Base-by-base conservation (phyloP, 2,797 vertebrate genomes). In the Ibycter americanus region DNA sequence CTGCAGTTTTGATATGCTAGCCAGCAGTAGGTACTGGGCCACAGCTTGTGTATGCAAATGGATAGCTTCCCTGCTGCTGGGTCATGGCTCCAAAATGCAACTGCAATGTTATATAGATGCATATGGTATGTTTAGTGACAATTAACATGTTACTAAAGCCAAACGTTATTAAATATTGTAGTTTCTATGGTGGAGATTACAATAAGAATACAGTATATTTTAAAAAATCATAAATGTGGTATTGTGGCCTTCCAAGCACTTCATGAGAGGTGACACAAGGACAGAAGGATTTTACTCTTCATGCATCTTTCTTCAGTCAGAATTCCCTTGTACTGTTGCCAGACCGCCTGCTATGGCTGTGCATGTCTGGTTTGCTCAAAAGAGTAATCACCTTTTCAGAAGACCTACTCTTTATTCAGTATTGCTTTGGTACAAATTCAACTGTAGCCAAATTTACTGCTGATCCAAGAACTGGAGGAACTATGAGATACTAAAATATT, bases 161-260 rank as follows among this genome's bases (percentile, higher is more conserved):
- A 56, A 58, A 31, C 0, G 3, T n/a, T 32, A 11, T 34, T 47
- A 52, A 72, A 32, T n/a, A 15, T 18, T 51, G 6, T 8, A 3
- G 3, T 20, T 78, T 79, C 5, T 36, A 5, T 19, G 1, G 0
- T 26, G 20, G 13, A 21, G 29, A 63, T 32, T 36, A 59, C 42
- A 80, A 31, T 34, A 73, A 55, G 49, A 82, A 76, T 20, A 4
- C 12, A 32, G 16, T 25, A 8, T 1, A 7, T 46, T 34, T 86
- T 34, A 59, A 36, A 4, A 51, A 1, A 18, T 47, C 3, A 0
- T 22, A 3, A 42, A 25, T 31, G 16, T 70, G n/a, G 2, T 46
- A 16, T 16, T 15, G 26, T 62, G 38, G n/a, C 13, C 22, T 73
- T 51, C 66, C 9, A 70, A 59, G 34, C 5, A 1, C 22, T 55